Evolutionary conservation across 1,140 invertebrate genomes (phyloP).

Genomic region (Micrasema longulum): DNA sequence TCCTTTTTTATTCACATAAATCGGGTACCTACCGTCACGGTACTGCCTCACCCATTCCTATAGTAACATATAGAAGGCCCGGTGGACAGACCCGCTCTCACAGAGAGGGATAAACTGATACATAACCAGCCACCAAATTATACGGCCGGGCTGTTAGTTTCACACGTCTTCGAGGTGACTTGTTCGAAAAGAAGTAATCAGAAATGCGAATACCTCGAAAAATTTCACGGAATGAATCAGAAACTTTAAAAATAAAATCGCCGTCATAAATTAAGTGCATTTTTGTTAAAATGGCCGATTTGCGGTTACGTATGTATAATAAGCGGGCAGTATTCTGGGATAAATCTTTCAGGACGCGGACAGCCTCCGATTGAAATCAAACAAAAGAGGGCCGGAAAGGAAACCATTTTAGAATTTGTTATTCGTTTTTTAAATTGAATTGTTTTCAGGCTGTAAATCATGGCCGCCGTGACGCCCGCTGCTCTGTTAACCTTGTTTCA

Average conservation of each 20-base stretch:
- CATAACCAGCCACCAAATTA: constrained; percentile 9
- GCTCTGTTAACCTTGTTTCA: constrained; percentile 37
- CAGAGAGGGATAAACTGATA: constrained; percentile 3
- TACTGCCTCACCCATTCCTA: background rate
- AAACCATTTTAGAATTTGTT: constrained; percentile 42
- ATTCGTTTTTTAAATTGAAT: constrained; percentile 44
- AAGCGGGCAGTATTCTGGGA: too few species aligned
- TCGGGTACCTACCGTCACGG: constrained; percentile 23
- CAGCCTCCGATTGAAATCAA: constrained; percentile 19
- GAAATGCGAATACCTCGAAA: too few species aligned
- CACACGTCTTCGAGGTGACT: constrained; percentile 15
- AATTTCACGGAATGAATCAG: background rate
- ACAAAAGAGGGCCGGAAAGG: constrained; percentile 44
- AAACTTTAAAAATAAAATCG: background rate
- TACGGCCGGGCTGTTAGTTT: constrained; percentile 9
- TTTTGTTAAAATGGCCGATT: too few species aligned
- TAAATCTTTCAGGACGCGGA: background rate
- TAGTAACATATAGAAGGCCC: background rate
- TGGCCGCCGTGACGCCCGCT: constrained; percentile 7
- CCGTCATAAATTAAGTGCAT: too few species aligned
- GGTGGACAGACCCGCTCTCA: background rate
- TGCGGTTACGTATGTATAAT: too few species aligned
- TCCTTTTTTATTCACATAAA: constrained; percentile 48
- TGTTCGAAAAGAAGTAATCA: background rate
- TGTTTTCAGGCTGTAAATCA: constrained; percentile 43